Evolutionary conservation across 2,888 invertebrate species (phyloP).

Genomic region (Tachina grossa): DNA sequence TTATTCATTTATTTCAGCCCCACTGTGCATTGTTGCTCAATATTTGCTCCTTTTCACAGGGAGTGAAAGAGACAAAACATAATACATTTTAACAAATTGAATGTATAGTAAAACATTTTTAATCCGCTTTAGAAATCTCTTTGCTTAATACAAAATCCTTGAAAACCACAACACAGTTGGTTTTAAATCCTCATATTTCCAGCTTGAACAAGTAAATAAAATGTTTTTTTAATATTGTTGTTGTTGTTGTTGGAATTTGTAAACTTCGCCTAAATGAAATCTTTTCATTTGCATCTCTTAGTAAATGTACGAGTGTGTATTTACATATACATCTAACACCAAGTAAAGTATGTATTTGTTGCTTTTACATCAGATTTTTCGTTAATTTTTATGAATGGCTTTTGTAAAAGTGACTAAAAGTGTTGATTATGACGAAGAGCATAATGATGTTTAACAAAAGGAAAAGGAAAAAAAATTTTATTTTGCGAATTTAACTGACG

Average conservation of each 20-base stretch:
- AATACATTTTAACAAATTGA: conserved; percentile 40
- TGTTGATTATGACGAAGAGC: conserved; percentile 7
- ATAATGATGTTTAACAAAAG: not conserved
- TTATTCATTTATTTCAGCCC: not conserved
- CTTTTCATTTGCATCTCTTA: conserved; percentile 57
- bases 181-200: conserved; percentile 53
- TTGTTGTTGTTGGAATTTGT: conserved; percentile 52
- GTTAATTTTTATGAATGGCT: conserved; percentile 62
- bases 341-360: conserved; percentile 1
- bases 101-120: conserved; percentile 58
- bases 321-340: not conserved
- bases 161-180: conserved; percentile 61
- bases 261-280: conserved; percentile 40
- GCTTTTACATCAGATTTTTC: conserved; percentile 35
- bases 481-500: conserved; percentile 55
- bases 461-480: conserved; percentile 18
- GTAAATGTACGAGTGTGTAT: not conserved
- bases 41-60: not conserved
- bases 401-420: conserved; percentile 38
- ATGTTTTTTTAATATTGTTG: conserved; percentile 19
- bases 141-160: conserved; percentile 55
- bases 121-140: conserved; percentile 63
- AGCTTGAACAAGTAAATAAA: conserved; percentile 37
- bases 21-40: not conserved
- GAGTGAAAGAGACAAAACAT: conserved; percentile 2